Conservation (phyloP, 2,797 vertebrate species). For the Nannoperca australis region DNA sequence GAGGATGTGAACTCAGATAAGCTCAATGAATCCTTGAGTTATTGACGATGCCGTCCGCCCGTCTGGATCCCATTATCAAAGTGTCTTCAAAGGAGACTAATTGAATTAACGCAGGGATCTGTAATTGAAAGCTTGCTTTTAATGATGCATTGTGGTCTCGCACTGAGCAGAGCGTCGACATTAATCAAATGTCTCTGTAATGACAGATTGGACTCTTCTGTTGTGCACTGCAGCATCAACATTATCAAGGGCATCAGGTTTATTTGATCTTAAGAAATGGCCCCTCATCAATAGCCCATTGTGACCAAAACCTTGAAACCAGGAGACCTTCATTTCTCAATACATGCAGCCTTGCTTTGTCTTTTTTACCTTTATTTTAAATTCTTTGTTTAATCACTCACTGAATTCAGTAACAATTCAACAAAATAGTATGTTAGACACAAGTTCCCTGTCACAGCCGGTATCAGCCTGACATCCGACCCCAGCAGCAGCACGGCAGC, state of each 20-base stretch:
- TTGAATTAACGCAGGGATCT: slow-evolving; percentile 64
- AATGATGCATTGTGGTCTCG: slow-evolving; percentile 61
- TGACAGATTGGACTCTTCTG: slow-evolving; percentile 24
- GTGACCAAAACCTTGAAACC: slow-evolving; percentile 7
- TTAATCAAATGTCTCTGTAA: slow-evolving; percentile 49
- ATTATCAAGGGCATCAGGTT: slow-evolving; percentile 2
- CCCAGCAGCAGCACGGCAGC: not conserved
- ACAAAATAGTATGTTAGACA: too few relatives aligned
- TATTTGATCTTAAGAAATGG: not conserved
- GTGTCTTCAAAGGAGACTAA: slow-evolving; percentile 73
- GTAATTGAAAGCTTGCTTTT: slow-evolving; percentile 65
- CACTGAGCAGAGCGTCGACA: slow-evolving; percentile 15
- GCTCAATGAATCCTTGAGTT: slow-evolving; percentile 62
- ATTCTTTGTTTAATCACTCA: not conserved
- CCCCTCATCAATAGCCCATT: too few relatives aligned
- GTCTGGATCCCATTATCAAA: slow-evolving; percentile 72
- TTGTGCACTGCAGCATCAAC: not conserved
- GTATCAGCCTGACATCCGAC: slow-evolving; percentile 3
- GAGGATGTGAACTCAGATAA: slow-evolving; percentile 56
- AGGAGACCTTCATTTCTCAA: too few relatives aligned
- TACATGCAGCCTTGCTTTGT: not conserved
- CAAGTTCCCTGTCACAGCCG: not conserved
- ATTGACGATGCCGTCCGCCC: slow-evolving; percentile 60
- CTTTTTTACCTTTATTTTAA: not conserved
- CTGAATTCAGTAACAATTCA: not conserved